Evolutionary conservation across 2,888 invertebrate species (phyloP).

Genomic region (Branchipolynoe longqiensis): DNA sequence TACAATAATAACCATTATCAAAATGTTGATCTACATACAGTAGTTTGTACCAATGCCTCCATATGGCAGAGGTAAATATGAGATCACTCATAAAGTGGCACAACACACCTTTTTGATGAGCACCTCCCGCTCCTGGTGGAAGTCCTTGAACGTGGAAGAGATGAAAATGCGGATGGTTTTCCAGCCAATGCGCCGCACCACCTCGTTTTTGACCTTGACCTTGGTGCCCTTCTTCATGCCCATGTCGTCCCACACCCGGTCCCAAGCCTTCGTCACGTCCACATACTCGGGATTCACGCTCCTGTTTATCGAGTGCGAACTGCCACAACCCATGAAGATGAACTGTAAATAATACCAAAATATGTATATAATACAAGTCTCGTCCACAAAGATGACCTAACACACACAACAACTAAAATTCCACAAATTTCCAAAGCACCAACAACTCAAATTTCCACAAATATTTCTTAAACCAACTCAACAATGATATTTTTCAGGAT

Average conservation of each 20-base stretch:
- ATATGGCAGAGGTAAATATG: no score
- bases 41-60: no score
- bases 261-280: constrained; percentile 56
- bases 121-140: constrained; percentile 79
- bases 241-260: constrained; percentile 48
- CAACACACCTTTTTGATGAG: constrained; percentile 81
- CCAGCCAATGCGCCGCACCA: constrained; percentile 72
- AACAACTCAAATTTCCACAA: no score
- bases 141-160: constrained; percentile 81
- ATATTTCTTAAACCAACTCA: no score
- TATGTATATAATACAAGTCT: no score
- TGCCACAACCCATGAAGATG: constrained; percentile 60
- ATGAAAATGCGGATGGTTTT: constrained; percentile 80
- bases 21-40: no score
- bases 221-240: constrained; percentile 26
- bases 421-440: no score
- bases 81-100: neutral
- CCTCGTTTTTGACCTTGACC: constrained; percentile 10
- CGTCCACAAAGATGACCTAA: no score
- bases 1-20: no score
- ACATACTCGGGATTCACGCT: constrained; percentile 30
- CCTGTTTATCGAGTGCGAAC: neutral
- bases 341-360: no score
- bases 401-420: no score
- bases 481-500: no score